Conservation (phyloP, 2,113 vertebrate species). For the Montifringilla adamsi region DNA sequence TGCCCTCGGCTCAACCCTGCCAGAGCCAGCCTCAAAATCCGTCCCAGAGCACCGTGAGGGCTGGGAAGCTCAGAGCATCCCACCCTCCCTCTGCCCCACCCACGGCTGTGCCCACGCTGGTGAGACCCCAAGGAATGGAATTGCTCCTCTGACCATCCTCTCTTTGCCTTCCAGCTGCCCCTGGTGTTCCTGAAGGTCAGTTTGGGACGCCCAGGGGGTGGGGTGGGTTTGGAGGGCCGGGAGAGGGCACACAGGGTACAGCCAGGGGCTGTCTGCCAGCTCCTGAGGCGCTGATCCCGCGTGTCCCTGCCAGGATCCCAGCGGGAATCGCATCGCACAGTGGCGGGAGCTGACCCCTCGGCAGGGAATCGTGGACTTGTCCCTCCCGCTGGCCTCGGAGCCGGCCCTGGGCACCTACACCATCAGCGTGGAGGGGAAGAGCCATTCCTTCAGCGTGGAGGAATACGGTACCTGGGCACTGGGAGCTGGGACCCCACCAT, state of each 20-base stretch:
- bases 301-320: background rate
- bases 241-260: background rate
- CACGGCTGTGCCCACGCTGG: too few relatives aligned
- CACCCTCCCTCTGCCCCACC: background rate
- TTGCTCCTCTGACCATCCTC: background rate
- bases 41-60: background rate
- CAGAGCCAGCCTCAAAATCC: background rate
- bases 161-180: constrained; percentile 45
- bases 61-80: background rate
- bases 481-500: background rate
- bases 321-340: background rate
- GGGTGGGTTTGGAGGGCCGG: background rate
- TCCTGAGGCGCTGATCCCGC: accelerated
- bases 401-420: background rate
- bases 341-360: background rate
- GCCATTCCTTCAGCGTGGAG: background rate
- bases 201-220: background rate
- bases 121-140: background rate
- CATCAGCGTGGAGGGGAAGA: background rate
- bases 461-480: background rate
- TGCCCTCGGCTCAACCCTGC: background rate
- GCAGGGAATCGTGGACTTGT: constrained; percentile 36
- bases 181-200: constrained; percentile 48
- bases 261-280: background rate
- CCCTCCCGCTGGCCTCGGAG: background rate